A percentile compares a stretch with the other conserved stretches of the same genome.
Evolutionary conservation across 2,113 vertebrate genomes (phyloP).

Genomic region (Oxyruncus cristatus): DNA sequence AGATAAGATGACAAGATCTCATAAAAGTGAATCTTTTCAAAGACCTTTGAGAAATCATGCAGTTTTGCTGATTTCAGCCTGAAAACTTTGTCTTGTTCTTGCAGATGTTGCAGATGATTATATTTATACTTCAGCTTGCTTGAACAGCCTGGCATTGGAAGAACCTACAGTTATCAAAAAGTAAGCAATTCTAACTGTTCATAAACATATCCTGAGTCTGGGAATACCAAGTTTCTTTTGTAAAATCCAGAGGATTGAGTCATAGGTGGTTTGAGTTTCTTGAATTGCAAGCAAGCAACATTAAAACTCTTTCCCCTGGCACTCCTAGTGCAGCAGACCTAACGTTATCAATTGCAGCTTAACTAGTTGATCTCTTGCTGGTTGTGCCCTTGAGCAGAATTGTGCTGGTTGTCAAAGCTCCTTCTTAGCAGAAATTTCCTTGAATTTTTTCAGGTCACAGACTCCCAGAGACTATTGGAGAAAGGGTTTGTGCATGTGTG

Average conservation of each 20-base stretch:
- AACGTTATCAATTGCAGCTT: not conserved
- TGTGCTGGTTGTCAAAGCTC: not conserved
- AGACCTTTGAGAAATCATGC: not conserved
- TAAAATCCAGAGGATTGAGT: not conserved
- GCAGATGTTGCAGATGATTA: slow-evolving; percentile 95
- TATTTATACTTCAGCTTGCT: slow-evolving; percentile 87
- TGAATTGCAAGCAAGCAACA: not conserved
- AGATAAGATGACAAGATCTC: slow-evolving; percentile 94
- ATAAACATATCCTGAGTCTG: not conserved
- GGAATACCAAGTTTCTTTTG: not conserved
- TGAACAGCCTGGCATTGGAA: slow-evolving; percentile 84
- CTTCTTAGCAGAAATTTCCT: not conserved
- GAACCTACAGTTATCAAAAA: slow-evolving; percentile 87
- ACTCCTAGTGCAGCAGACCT: not conserved
- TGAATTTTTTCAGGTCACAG: not conserved
- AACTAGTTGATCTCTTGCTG: not conserved
- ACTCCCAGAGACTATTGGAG: not conserved
- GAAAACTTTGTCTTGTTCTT: slow-evolving; percentile 47
- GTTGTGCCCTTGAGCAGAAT: not conserved
- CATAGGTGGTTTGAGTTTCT: not conserved
- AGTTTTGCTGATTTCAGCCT: slow-evolving; percentile 4
- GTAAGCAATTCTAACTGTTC: slow-evolving; percentile 71
- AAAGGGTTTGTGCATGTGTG: not conserved
- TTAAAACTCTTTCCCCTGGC: not conserved
- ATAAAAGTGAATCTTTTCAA: slow-evolving; percentile 85